Conservation (phyloP, 37 sponge, comb jelly and placozoan genomes). For the Halisarca cf. caerulea region DNA sequence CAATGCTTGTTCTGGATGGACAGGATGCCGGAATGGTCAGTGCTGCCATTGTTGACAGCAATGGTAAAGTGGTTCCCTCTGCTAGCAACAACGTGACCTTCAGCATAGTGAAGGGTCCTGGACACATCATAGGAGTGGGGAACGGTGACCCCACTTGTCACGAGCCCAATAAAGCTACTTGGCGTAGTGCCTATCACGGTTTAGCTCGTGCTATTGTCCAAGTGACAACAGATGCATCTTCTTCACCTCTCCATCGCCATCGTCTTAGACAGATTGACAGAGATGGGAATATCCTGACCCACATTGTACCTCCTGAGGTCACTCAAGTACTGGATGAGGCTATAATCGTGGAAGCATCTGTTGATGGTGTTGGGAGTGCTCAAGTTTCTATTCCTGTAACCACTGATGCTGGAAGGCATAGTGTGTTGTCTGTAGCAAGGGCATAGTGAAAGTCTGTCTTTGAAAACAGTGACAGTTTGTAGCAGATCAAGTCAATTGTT, state of each 20-base stretch:
- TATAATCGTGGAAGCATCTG: constrained; percentile 45
- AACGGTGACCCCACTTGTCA: constrained; percentile 69
- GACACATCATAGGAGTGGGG: constrained; percentile 58
- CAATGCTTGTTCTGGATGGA: constrained; percentile 57
- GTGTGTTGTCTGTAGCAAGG: constrained; percentile 43
- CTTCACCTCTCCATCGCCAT: constrained; percentile 25
- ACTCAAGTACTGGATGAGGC: neutral
- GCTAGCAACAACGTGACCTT: constrained; percentile 52
- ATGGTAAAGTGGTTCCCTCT: constrained; percentile 40
- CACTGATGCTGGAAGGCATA: constrained; percentile 35
- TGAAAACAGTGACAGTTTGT: no score
- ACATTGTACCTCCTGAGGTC: constrained; percentile 33
- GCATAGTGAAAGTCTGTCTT: no score
- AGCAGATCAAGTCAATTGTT: no score
- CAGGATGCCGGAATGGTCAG: constrained; percentile 65
- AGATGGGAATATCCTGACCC: constrained; percentile 55
- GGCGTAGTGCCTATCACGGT: constrained; percentile 72
- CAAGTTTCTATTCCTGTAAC: constrained; percentile 42
- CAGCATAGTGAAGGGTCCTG: constrained; percentile 56
- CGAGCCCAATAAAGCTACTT: constrained; percentile 64
- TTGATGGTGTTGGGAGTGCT: constrained; percentile 44
- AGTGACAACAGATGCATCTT: constrained; percentile 39
- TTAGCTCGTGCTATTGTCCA: constrained; percentile 57
- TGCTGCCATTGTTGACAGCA: constrained; percentile 46
- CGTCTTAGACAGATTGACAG: constrained; percentile 53